These are phyloP conservation scores for Synanthedon tipuliformis DNA, from an alignment of 2,888 invertebrate species.

Conservation along the genomic window DNA sequence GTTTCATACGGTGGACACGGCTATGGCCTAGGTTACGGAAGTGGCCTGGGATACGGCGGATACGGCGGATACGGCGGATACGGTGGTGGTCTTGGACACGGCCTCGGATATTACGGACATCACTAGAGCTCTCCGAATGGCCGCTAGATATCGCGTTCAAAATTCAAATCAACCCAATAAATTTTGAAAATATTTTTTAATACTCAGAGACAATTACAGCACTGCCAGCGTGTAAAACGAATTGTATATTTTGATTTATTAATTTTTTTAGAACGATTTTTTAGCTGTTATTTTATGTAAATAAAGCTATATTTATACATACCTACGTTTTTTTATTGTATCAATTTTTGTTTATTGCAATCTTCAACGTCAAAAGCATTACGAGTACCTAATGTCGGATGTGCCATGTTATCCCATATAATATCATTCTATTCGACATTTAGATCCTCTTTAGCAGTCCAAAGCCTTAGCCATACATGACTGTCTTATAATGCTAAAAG, in stretches of 20 bases:
- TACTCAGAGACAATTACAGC: conserved; percentile 12
- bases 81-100: conserved; percentile 4
- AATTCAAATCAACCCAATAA: not conserved
- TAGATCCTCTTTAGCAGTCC: no score
- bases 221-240: not conserved
- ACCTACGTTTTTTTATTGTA: no score
- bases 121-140: conserved; percentile 20
- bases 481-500: not conserved
- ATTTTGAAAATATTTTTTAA: conserved; percentile 8
- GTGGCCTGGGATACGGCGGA: conserved; percentile 3
- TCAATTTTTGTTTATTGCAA: no score
- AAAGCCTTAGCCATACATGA: no score
- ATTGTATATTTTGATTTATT: no score
- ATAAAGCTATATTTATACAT: no score
- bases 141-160: conserved; percentile 1
- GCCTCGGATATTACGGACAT: conserved; percentile 20
- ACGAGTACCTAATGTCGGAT: no score
- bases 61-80: conserved; percentile 2
- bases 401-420: no score
- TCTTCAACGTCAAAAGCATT: no score
- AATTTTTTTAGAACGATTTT: no score
- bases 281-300: no score
- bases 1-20: conserved; percentile 22
- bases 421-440: no score
- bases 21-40: conserved; percentile 9